Base-by-base conservation (phyloP, 2,113 vertebrate genomes). In the Mesoclemmys tuberculata region DNA sequence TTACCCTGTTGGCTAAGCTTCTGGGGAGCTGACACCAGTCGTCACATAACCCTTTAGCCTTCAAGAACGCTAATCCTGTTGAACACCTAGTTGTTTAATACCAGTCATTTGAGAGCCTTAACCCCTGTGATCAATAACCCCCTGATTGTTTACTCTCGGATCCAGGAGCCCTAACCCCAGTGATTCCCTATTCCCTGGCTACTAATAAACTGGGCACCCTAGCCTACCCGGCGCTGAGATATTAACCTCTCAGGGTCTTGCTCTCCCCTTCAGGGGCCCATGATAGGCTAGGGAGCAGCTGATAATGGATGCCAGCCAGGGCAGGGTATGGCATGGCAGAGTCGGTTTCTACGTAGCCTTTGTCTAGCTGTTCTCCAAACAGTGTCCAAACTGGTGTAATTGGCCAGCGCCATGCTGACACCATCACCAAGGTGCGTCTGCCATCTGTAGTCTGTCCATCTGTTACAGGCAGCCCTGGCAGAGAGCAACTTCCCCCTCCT, bases 401-500 rank as follows among this genome's bases (percentile, higher is more conserved):
- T 41, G 35, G 51, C 8, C 22, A 54, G 27, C 18, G 12, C 35
- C 26, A 9, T 48, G 10, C 31, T 75, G 71, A 8, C 18, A 12
- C 29, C 48, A 19, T 48, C 41, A 5, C 12, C 14, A 5, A 16
- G 35, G 10, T 61, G 58, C 27, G n/a, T n/a, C n/a, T n/a, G n/a
- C n/a, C n/a, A 22, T 1, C 55, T 5, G 5, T 49, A 2, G 19
- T 56, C 5, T 12, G 7, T 38, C 83, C 83, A 11, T 35, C 22
- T 4, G 4, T 56, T 26, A 0, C 97, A 99, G 98, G 98, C 98
- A 3, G 98, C 98, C 54, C 98, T 99, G 97, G 99, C 99, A 0
- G 99, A 99, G 98, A 99, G 99, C 98, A 99, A 99, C 97, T 98
- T 99, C 96, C 99, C 99, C 35, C 98, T 99, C 96, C 98, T 99